A percentile compares a stretch with the other conserved stretches of the same genome.
Evolutionary conservation across 2,888 invertebrate species (phyloP).

Genomic region (Creontiades dilutus): DNA sequence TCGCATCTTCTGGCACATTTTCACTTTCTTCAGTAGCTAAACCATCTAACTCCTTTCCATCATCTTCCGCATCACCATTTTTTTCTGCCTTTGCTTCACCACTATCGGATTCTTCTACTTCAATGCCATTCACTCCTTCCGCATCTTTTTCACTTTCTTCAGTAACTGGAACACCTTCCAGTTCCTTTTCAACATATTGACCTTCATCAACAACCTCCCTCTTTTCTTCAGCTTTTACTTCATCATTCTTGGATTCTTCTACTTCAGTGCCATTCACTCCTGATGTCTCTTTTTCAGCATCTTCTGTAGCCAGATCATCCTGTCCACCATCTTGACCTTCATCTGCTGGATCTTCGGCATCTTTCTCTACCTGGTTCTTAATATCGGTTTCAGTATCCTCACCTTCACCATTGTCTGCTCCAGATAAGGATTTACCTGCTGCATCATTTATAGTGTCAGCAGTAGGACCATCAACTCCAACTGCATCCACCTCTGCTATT

Average conservation of each 20-base stretch:
- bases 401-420: neutral
- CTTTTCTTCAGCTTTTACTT: neutral
- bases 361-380: neutral
- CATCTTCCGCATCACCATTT: neutral
- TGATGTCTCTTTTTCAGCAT: neutral
- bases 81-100: neutral
- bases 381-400: neutral
- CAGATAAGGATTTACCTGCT: neutral
- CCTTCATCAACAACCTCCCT: neutral
- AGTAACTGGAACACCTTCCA: neutral
- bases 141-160: neutral
- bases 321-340: neutral
- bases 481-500: neutral
- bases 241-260: slow-evolving; percentile 67
- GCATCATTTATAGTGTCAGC: neutral
- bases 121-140: neutral
- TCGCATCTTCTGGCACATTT: neutral
- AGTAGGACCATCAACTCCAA: neutral
- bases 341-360: neutral
- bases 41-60: too few relatives aligned
- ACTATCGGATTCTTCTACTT: neutral
- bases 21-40: too few relatives aligned
- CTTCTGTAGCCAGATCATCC: neutral
- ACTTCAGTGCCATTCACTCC: slow-evolving; percentile 57
- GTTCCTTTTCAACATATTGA: neutral